Base-by-base conservation (phyloP, 2,113 vertebrate species). In the Hucho hucho region DNA sequence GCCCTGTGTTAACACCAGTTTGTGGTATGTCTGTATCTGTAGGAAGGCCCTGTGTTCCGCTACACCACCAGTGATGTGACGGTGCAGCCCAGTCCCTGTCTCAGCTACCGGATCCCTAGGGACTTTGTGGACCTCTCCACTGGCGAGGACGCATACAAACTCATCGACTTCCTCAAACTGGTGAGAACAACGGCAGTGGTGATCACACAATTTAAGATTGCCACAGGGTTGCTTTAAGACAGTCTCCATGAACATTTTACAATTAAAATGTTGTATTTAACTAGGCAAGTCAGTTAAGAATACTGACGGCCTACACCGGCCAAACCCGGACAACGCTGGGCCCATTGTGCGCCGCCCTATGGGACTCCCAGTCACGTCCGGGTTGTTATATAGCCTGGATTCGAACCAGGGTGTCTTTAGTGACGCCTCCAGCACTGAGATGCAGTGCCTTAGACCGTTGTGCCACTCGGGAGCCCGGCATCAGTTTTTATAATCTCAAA, bases 131-230 rank as follows among this genome's bases (percentile, higher is more conserved):
- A 99, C 78, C 94, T 99, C 59, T 97, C 97, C n/a, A 94, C 95
- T 0, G 98, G 98, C 61, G 96, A 99, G 81, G 98, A 99, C 0
- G 95, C 97, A 56, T 95, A 97, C 88, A 99, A 99, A 77, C 90
- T 99, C 49, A 97, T 99, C 1, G 98, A 99, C 88, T 96, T 99
- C 71, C 96, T 99, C 20, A 99, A 99, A 83, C 93, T 99, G 95
- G 98, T 99, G 67, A 47, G 67, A 69, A 46, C n/a, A 22, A 68
- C 32, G 13, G 28, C 26, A 5, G 25, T 13, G 13, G 4, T 26
- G 25, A 0, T 7, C 64, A 13, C 25, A 12, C 16, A 22, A 7
- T n/a, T 63, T 11, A 20, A 63, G 59, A 24, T 22, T 7, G n/a
- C n/a, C n/a, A n/a, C n/a, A n/a, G n/a, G n/a, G n/a, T n/a, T n/a